Conservation (phyloP, 2,888 invertebrate genomes). For the Tachina grossa region DNA sequence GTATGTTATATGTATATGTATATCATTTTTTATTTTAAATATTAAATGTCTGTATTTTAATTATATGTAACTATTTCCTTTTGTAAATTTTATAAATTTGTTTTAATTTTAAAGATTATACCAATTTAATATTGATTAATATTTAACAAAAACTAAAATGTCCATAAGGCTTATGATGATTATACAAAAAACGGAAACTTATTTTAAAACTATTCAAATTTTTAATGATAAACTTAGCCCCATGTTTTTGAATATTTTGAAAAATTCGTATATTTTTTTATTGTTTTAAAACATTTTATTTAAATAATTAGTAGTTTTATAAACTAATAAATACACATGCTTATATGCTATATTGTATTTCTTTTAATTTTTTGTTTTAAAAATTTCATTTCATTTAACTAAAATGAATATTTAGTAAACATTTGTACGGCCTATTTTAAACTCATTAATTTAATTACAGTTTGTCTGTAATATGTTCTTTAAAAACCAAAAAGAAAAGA, state of each 20-base stretch:
- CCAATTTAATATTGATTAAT: conserved; percentile 21
- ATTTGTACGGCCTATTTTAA: too few relatives aligned
- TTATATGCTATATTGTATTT: conserved; percentile 13
- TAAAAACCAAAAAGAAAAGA: too few relatives aligned
- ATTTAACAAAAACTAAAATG: neutral
- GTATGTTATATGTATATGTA: conserved; percentile 6
- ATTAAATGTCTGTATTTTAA: conserved; percentile 44
- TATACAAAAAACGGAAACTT: neutral
- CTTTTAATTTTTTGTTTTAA: neutral
- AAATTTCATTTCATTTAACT: neutral
- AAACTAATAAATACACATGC: neutral
- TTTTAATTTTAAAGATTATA: conserved; percentile 36
- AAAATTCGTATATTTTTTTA: conserved; percentile 31
- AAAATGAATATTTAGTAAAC: too few relatives aligned
- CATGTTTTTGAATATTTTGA: conserved; percentile 21
- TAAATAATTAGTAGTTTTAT: neutral
- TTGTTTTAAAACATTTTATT: conserved; percentile 43
- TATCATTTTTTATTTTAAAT: neutral
- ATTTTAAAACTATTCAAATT: conserved; percentile 18
- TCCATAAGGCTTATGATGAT: neutral
- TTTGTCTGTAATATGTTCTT: too few relatives aligned
- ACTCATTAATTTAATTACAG: too few relatives aligned
- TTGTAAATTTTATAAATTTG: conserved; percentile 51
- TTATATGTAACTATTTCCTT: conserved; percentile 4
- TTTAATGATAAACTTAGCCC: neutral